phyloP scores from a whole-genome alignment of 2,113 vertebrate genomes.

The Typhlomys cinereus region DNA sequence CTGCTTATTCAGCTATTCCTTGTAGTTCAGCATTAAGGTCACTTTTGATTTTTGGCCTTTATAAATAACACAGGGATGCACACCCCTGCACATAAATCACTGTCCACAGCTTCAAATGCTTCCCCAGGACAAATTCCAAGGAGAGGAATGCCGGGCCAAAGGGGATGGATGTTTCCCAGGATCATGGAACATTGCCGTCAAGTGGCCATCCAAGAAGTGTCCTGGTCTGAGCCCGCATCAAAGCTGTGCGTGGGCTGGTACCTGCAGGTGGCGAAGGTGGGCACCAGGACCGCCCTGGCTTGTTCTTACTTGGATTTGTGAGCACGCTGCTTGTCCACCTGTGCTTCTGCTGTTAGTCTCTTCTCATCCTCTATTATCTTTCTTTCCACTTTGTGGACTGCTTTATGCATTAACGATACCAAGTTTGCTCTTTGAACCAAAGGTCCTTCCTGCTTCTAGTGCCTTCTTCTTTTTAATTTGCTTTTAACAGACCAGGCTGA shows the following conservation, averaged over 20 bases:
- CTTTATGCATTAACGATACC: not conserved
- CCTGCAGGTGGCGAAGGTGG: not conserved
- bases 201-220: not conserved
- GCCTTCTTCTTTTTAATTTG: not conserved
- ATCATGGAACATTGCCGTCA: slow-evolving; percentile 14
- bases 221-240: not conserved
- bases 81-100: slow-evolving; percentile 66
- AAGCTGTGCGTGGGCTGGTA: not conserved
- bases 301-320: not conserved
- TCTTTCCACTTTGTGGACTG: not conserved
- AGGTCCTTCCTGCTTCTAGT: not conserved
- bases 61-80: slow-evolving; percentile 45
- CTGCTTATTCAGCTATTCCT: not conserved
- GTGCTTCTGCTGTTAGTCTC: not conserved
- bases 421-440: slow-evolving; percentile 3
- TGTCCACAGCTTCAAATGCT: slow-evolving; percentile 51
- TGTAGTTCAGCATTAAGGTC: not conserved
- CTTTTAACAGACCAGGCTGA: not conserved
- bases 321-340: not conserved
- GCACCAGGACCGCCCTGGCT: not conserved
- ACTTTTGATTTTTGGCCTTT: slow-evolving; percentile 49
- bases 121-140: slow-evolving; percentile 59
- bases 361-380: not conserved
- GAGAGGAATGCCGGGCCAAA: slow-evolving; percentile 52
- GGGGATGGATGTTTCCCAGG: slow-evolving; percentile 53